Evolutionary conservation across 2,797 vertebrate genomes (phyloP).

Genomic region (Acipenser oxyrinchus): DNA sequence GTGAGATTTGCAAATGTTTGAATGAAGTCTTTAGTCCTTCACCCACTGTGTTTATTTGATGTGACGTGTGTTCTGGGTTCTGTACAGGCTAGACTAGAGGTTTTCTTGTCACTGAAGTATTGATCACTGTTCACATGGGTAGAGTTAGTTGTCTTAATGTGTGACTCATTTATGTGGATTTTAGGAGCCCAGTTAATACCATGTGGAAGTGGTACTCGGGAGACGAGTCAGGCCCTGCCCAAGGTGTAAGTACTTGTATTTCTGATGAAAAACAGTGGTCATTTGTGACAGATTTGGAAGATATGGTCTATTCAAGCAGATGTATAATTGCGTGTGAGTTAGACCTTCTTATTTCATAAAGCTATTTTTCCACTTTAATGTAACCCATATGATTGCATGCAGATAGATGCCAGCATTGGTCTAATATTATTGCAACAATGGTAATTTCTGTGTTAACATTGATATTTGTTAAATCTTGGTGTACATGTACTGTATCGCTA

Average conservation of each 20-base stretch:
- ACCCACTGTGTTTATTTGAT: neutral
- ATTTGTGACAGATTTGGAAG: too few species aligned
- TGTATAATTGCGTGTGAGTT: neutral
- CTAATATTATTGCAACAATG: constrained; percentile 35
- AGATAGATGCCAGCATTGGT: constrained; percentile 17
- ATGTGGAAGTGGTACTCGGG: constrained; percentile 84
- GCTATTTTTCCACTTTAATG: neutral
- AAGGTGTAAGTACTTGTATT: constrained; percentile 55
- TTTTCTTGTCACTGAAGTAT: too few species aligned
- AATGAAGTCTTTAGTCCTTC: neutral
- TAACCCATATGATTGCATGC: constrained; percentile 1
- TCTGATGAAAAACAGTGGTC: neutral
- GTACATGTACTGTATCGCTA: too few species aligned
- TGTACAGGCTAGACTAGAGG: too few species aligned
- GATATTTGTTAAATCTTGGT: neutral
- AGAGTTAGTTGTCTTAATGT: neutral
- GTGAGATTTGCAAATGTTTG: neutral
- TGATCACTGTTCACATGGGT: too few species aligned
- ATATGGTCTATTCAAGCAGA: too few species aligned
- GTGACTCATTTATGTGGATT: neutral
- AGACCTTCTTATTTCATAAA: neutral
- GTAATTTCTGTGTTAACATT: neutral
- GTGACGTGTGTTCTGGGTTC: too few species aligned
- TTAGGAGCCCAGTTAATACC: constrained; percentile 25
- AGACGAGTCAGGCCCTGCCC: constrained; percentile 62